Percentiles rank a stretch among this genome's conserved stretches.
These are phyloP conservation scores for Apaloderma vittatum DNA, from an alignment of 2,113 vertebrate species.

Conservation along the genomic window DNA sequence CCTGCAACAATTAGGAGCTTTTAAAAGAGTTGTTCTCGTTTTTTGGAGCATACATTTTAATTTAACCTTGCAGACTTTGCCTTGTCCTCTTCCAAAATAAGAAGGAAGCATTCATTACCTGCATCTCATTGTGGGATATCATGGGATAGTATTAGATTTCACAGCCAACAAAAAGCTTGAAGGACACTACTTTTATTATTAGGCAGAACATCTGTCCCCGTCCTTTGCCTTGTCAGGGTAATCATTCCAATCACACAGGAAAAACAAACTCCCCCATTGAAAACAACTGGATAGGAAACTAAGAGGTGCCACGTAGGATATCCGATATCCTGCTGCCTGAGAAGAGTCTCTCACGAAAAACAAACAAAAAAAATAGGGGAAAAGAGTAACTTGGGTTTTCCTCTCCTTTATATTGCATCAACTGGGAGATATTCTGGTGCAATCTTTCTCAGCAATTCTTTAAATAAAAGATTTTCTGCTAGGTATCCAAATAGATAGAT, in stretches of 20 bases:
- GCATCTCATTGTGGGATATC: not conserved
- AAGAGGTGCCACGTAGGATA: not conserved
- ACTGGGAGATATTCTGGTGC: not conserved
- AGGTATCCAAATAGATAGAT: not conserved
- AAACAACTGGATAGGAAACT: slow-evolving; percentile 39
- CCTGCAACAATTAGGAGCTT: not conserved
- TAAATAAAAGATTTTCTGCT: not conserved
- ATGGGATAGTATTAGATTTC: slow-evolving; percentile 8
- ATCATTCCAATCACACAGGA: slow-evolving; percentile 49
- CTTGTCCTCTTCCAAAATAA: not conserved
- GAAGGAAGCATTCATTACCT: not conserved
- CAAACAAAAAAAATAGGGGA: not conserved
- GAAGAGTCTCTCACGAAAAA: not conserved
- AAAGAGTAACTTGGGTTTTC: not conserved
- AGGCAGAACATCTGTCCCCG: slow-evolving; percentile 64
- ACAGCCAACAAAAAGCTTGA: slow-evolving; percentile 40
- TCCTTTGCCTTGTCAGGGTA: slow-evolving; percentile 24
- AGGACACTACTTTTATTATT: slow-evolving; percentile 52
- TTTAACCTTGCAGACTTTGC: not conserved
- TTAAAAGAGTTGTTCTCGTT: not conserved
- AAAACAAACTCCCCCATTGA: slow-evolving; percentile 22
- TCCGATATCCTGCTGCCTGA: slow-evolving; percentile 7
- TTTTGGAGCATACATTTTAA: not conserved
- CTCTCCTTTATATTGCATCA: not conserved
- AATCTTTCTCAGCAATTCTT: not conserved